A percentile compares a stretch with the other conserved stretches of the same genome.
phyloP scores from a whole-genome alignment of 1,140 invertebrate genomes.

The Choristoneura fumiferana region DNA sequence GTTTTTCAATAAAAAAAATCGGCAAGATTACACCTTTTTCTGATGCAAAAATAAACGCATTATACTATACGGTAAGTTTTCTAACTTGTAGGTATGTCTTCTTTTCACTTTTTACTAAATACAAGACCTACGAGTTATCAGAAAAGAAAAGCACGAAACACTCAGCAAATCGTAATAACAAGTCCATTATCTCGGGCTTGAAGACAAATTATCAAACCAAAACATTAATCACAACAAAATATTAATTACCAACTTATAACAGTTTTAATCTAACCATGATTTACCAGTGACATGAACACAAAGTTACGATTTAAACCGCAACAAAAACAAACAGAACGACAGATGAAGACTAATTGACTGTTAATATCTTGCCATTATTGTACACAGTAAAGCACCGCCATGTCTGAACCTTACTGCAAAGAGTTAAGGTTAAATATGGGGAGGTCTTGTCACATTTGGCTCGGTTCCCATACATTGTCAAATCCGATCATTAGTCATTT shows the following conservation, averaged over 20 bases:
- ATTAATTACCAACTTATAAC: neutral
- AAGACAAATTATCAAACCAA: neutral
- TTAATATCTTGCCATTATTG: constrained; percentile 16
- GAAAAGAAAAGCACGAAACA: too few relatives aligned
- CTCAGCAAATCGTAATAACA: too few relatives aligned
- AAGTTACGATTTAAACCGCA: neutral
- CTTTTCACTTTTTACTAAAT: too few relatives aligned
- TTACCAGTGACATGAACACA: neutral
- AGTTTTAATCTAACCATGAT: constrained; percentile 14
- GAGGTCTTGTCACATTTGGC: neutral
- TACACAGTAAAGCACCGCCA: neutral
- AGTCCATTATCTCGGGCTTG: neutral
- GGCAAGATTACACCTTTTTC: too few relatives aligned
- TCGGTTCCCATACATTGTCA: constrained; percentile 19
- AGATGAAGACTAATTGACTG: constrained; percentile 16
- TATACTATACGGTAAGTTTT: too few relatives aligned
- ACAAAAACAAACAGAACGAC: constrained; percentile 15
- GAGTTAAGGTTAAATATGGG: neutral
- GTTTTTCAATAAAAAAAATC: too few relatives aligned
- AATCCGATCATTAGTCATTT: constrained; percentile 11
- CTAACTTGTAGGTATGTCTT: too few relatives aligned
- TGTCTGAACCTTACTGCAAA: neutral
- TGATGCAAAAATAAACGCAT: too few relatives aligned
- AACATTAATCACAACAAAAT: constrained; percentile 1
- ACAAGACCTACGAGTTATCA: too few relatives aligned